phyloP scores from a whole-genome alignment of 2,113 vertebrate species.

The Lagopus muta region DNA sequence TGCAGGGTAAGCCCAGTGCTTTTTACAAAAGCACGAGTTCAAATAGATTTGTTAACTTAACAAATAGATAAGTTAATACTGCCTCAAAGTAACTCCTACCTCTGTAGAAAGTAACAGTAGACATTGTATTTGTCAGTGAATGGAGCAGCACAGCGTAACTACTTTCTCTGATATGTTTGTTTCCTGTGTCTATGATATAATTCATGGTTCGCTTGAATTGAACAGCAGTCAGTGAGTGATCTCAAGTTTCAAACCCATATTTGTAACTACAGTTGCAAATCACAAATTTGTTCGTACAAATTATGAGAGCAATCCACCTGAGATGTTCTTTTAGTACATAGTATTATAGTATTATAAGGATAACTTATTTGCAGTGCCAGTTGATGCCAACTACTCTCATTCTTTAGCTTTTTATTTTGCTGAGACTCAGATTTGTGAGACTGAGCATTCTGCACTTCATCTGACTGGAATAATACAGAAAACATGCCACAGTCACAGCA shows the following conservation, averaged over 20 bases:
- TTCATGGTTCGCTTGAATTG: background rate
- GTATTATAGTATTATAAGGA: background rate
- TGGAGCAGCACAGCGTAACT: no score
- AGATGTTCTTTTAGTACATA: background rate
- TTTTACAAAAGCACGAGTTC: background rate
- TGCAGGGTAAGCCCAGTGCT: background rate
- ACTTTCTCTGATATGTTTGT: no score
- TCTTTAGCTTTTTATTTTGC: rapidly evolving
- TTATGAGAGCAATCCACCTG: background rate
- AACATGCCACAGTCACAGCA: background rate
- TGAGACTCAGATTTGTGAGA: background rate
- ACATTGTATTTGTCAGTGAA: background rate
- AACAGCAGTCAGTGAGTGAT: rapidly evolving
- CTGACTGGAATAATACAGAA: background rate
- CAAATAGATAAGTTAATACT: no score
- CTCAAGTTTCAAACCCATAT: background rate
- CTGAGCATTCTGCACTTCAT: background rate
- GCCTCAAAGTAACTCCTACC: background rate
- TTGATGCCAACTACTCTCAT: background rate
- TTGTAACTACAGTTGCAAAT: background rate
- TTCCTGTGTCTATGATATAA: background rate
- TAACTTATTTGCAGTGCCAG: background rate
- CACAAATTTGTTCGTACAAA: background rate
- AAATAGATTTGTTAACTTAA: background rate
- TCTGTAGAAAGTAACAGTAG: background rate